These are phyloP conservation scores for Brachionus paranguensis DNA, from an alignment of 1,140 invertebrate species.

Conservation along the genomic window DNA sequence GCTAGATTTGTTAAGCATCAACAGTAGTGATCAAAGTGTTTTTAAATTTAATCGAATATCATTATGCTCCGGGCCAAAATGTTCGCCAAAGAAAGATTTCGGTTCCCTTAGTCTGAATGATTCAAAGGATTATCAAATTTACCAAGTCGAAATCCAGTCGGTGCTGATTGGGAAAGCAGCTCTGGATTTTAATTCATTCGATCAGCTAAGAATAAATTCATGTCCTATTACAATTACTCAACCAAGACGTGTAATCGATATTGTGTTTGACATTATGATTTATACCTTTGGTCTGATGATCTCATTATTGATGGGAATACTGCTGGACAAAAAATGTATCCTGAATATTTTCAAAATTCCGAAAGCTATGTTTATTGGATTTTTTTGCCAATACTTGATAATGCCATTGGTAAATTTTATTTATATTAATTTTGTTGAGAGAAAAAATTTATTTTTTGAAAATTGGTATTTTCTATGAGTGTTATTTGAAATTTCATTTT, in stretches of 20 bases:
- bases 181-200: neutral
- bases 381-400: slow-evolving; percentile 32
- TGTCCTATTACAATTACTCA: neutral
- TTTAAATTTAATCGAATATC: neutral
- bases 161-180: neutral
- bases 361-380: neutral
- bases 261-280: neutral
- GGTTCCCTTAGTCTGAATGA: neutral
- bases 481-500: neutral
- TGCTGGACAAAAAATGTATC: slow-evolving; percentile 9
- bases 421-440: neutral
- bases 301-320: slow-evolving; percentile 31
- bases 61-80: neutral
- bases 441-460: neutral
- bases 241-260: slow-evolving; percentile 20
- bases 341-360: slow-evolving; percentile 27
- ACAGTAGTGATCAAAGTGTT: neutral
- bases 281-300: slow-evolving; percentile 6
- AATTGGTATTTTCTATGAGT: neutral
- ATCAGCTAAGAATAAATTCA: neutral
- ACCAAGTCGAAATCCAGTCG: neutral
- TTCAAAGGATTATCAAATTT: neutral
- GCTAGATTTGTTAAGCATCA: neutral
- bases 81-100: neutral
- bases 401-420: slow-evolving; percentile 36